Conservation (phyloP, 1,140 invertebrate genomes). For the Gerris buenoi region DNA sequence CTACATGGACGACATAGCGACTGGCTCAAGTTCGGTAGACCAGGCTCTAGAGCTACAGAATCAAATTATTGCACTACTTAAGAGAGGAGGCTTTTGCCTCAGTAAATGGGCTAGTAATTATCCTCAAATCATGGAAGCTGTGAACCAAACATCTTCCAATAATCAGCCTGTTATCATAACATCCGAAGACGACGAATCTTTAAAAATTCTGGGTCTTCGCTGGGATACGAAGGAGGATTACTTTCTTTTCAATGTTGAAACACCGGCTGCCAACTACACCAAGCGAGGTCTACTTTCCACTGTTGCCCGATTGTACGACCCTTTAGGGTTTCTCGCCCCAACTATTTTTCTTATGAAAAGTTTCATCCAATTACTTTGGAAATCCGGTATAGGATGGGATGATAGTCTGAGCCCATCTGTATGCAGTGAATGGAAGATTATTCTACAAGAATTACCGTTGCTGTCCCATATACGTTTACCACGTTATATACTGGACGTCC, state of each 20-base stretch:
- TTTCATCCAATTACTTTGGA: conserved; percentile 25
- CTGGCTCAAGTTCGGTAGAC: too few species aligned
- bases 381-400: conserved; percentile 25
- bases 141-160: too few species aligned
- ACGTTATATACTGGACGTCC: too few species aligned
- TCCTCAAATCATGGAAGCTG: too few species aligned
- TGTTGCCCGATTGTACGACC: conserved; percentile 25
- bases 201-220: background rate
- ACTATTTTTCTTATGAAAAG: conserved; percentile 22
- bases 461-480: too few species aligned
- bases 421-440: too few species aligned
- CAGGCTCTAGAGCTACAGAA: background rate
- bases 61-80: background rate
- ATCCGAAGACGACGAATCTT: background rate
- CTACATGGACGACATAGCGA: too few species aligned
- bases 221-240: background rate
- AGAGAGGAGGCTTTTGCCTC: background rate
- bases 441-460: too few species aligned
- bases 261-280: background rate
- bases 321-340: conserved; percentile 24
- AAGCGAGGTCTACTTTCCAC: conserved; percentile 21
- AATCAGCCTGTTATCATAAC: too few species aligned
- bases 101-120: background rate
- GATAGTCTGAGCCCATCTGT: too few species aligned
- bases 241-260: background rate